These are phyloP conservation scores for Koerneria pararmatus DNA, from an alignment of 2,888 invertebrate species.

Conservation along the genomic window DNA sequence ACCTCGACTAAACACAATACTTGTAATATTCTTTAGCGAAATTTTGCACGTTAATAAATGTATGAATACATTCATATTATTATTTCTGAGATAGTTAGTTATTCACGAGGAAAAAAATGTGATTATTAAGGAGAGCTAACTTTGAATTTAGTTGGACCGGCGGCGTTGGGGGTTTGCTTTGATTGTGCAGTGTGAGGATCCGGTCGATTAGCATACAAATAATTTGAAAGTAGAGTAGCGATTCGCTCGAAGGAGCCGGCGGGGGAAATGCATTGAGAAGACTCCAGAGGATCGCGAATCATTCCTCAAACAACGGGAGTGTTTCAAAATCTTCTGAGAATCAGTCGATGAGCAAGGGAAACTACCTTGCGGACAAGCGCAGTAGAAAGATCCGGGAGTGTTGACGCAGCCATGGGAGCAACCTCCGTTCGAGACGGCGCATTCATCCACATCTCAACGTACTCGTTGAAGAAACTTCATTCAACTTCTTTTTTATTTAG, in stretches of 20 bases:
- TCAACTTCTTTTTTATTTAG: too few relatives aligned
- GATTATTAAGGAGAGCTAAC: too few relatives aligned
- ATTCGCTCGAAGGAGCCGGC: slow-evolving; percentile 44
- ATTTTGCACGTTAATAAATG: too few relatives aligned
- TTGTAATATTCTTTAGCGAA: too few relatives aligned
- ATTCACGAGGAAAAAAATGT: too few relatives aligned
- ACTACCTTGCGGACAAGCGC: slow-evolving; percentile 53
- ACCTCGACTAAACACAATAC: too few relatives aligned
- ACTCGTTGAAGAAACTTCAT: not conserved
- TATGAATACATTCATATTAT: too few relatives aligned
- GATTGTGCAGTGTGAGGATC: slow-evolving; percentile 16
- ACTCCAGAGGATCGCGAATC: slow-evolving; percentile 51
- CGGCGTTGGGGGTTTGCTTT: too few relatives aligned
- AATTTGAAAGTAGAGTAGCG: slow-evolving; percentile 45
- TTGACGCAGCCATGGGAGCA: slow-evolving; percentile 58
- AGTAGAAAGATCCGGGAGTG: slow-evolving; percentile 56
- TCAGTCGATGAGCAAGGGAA: not conserved
- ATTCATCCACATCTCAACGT: slow-evolving; percentile 53
- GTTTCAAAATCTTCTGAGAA: not conserved
- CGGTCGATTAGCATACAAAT: slow-evolving; percentile 47
- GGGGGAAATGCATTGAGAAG: slow-evolving; percentile 11
- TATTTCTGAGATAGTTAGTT: too few relatives aligned
- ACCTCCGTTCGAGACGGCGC: slow-evolving; percentile 48
- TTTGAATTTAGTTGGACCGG: too few relatives aligned
- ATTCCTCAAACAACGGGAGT: slow-evolving; percentile 27